These are phyloP conservation scores for Calliphora vicina DNA, from an alignment of 1,140 invertebrate genomes.

Conservation along the genomic window DNA sequence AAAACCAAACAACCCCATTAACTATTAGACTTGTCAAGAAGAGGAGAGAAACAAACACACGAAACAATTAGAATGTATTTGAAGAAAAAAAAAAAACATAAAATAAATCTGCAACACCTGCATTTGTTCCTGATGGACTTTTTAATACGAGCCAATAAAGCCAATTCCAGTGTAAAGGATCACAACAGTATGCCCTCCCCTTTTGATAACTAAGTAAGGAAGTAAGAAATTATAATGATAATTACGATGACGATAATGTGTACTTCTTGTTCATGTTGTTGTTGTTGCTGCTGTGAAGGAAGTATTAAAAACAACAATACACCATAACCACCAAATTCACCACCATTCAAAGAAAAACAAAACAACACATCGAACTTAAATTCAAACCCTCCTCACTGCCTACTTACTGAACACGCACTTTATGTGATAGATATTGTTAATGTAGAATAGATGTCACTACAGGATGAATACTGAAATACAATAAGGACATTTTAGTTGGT, in stretches of 20 bases:
- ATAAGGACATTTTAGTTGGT: no score
- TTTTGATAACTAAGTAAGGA: background rate
- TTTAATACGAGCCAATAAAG: background rate
- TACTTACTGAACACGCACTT: background rate
- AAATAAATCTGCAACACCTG: constrained; percentile 31
- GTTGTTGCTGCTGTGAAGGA: background rate
- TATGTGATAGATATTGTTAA: background rate
- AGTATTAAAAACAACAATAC: background rate
- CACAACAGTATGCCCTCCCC: background rate
- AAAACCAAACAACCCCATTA: background rate
- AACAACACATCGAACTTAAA: constrained; percentile 5
- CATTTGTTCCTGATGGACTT: background rate
- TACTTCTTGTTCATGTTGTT: background rate
- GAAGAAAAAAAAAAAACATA: background rate
- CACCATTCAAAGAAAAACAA: constrained; percentile 30
- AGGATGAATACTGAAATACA: background rate
- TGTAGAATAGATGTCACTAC: constrained; percentile 23
- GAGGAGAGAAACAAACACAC: background rate
- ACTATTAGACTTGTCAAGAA: background rate
- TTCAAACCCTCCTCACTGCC: background rate
- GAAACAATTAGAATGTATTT: background rate
- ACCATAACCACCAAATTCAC: constrained; percentile 30
- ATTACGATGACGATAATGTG: background rate
- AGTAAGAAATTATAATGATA: background rate
- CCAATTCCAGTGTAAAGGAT: background rate